Base-by-base conservation (phyloP, 2,113 vertebrate genomes). In the Anarhynchus alexandrinus region DNA sequence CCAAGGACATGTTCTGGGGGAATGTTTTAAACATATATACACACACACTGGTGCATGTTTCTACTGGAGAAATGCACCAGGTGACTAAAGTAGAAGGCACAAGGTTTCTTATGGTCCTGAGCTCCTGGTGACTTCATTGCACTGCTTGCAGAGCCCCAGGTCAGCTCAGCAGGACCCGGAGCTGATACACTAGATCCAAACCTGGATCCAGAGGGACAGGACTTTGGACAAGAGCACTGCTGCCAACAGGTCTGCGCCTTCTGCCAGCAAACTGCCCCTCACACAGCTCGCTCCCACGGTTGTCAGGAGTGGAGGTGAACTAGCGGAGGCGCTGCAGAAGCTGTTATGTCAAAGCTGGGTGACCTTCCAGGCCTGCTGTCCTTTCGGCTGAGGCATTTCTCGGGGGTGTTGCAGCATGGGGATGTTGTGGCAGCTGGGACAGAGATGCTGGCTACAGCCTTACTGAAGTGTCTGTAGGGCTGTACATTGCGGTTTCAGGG, bases 321-420 rank as follows among this genome's bases (percentile, higher is more conserved):
- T 72, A n/a, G 62, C 1, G 0, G 15, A 47, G 58, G 43, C 40
- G 52, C 76, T 88, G 89, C 66, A 69, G 80, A 54, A 82, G 32
- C 57, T 0, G 0, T 29, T 49, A 6, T 7, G 15, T 17, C 0
- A 0, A 32, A 3, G 15, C n/a, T 4, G 9, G 45, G 32, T 74
- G 90, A 84, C 72, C 45, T 57, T 55, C 72, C 76, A 83, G 83
- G 32, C 36, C 55, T 57, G 47, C 40, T 69, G 49, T 43, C 49
- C 62, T 49, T 67, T 36, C 1, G 0, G 43, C 77, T 29, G 81
- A 78, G 70, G 77, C 61, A 32, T 26, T 86, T 57, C 72, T 47
- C 1, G 4, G 64, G 51, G 47, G 8, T 6, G n/a, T n/a, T n/a
- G 62, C 57, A 71, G 62, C 58, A 15, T 2, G 5, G 23, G 23